Base-by-base conservation (phyloP, 2,888 invertebrate species). In the Coelopa pilipes region DNA sequence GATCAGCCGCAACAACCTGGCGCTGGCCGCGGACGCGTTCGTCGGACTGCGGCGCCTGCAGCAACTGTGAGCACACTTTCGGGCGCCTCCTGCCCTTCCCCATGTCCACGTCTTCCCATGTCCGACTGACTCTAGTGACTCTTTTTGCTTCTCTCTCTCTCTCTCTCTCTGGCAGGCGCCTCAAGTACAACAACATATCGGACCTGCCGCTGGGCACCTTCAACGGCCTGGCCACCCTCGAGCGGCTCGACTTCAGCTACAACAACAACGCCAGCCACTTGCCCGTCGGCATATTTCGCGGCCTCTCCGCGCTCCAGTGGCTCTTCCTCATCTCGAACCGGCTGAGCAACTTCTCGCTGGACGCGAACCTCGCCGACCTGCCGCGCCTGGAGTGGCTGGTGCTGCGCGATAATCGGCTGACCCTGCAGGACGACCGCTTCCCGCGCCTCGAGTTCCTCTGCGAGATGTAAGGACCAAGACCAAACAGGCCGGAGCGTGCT, bases 351-450 rank as follows among this genome's bases (percentile, higher is more conserved):
- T 34, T 34, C 7, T 86, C 90, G 62, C 85, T 89, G 79, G 81
- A 90, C 0, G 87, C 88, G 74, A 86, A 90, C 59, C 80, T 81
- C 21, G 83, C 87, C 59, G 83, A 87, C 73, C 85, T 89, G 79
- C 83, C 80, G 1, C 79, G 80, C 9, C 80, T 90, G 60, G 82
- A 85, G 66, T 89, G 89, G 87, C 81, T 90, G 81, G 85, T 89
- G 78, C 80, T 91, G 66, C 88, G 88, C 15, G 80, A 87, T 50
- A 91, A 91, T 85, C 82, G 82, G 13, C 80, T 91, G 55, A 89
- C 88, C 3, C 81, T 89, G 70, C 82, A 84, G 53, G 85, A 86
- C 47, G 85, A 89, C 65, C 82, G 78, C 57, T 88, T 91, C 79
- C 89, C 90, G 11, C 80, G 82, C 76, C 82, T 90, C 77, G 87